These are phyloP conservation scores for Rhinoptilus africanus DNA, from an alignment of 2,113 vertebrate species.

Conservation along the genomic window DNA sequence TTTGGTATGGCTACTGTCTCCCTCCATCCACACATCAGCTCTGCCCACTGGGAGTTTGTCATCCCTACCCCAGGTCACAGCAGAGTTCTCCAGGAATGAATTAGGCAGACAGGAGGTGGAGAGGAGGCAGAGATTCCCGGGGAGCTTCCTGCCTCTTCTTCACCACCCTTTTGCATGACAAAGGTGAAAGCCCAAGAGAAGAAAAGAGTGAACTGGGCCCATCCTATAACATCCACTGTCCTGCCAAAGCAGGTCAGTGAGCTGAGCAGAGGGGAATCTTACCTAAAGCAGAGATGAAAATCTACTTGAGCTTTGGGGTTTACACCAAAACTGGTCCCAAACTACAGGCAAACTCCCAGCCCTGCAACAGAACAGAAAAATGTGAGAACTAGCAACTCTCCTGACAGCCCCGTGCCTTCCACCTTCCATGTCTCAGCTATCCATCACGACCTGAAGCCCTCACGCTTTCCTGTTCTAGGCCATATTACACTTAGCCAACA, in stretches of 20 bases:
- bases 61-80: neutral
- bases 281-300: neutral
- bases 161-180: neutral
- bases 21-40: neutral
- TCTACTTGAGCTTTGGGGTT: neutral
- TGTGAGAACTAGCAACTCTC: neutral
- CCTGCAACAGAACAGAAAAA: neutral
- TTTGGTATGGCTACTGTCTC: neutral
- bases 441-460: fast-evolving
- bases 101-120: neutral
- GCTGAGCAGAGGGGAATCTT: neutral
- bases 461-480: neutral
- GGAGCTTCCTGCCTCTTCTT: neutral
- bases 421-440: neutral
- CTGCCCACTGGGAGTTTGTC: neutral
- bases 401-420: neutral
- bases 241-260: neutral
- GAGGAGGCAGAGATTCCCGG: neutral
- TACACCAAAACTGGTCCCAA: neutral
- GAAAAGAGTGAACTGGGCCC: neutral
- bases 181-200: neutral
- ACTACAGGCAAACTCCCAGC: neutral
- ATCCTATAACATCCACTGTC: neutral
- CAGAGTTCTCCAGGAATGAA: neutral
- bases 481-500: neutral